Conservation (phyloP, 2,113 vertebrate genomes). For the Seriola dumerili region DNA sequence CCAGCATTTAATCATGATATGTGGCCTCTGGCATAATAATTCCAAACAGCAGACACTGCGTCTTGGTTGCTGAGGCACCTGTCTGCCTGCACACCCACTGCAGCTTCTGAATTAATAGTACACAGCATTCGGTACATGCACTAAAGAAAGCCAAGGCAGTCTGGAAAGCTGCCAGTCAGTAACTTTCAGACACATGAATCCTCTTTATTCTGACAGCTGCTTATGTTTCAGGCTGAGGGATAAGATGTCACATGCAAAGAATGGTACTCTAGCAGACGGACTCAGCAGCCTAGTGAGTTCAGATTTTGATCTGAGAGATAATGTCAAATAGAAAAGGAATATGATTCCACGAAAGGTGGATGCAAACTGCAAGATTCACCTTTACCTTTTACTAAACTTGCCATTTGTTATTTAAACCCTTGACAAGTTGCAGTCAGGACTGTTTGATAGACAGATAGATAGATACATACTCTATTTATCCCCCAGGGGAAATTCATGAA, state of each 20-base stretch:
- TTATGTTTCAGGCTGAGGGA: neutral
- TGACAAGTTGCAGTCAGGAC: neutral
- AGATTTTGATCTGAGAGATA: neutral
- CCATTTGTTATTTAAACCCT: neutral
- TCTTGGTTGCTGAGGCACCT: slow-evolving; percentile 6
- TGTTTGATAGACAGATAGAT: too few relatives aligned
- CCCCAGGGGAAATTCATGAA: too few relatives aligned
- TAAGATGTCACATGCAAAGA: neutral
- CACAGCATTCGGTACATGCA: neutral
- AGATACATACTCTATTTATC: too few relatives aligned
- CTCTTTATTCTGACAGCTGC: neutral
- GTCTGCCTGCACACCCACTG: slow-evolving; percentile 33
- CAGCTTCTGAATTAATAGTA: neutral
- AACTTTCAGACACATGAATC: neutral
- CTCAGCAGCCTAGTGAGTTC: neutral
- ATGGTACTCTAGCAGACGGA: neutral
- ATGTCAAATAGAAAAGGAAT: neutral
- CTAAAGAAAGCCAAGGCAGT: neutral
- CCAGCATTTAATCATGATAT: slow-evolving; percentile 53
- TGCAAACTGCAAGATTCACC: neutral
- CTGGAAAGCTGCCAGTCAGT: neutral
- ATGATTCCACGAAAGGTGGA: neutral
- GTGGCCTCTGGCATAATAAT: slow-evolving; percentile 35
- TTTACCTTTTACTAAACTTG: neutral
- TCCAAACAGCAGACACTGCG: slow-evolving; percentile 5